These are phyloP conservation scores for Germaria angustata DNA, from an alignment of 2,888 invertebrate species.

Conservation along the genomic window DNA sequence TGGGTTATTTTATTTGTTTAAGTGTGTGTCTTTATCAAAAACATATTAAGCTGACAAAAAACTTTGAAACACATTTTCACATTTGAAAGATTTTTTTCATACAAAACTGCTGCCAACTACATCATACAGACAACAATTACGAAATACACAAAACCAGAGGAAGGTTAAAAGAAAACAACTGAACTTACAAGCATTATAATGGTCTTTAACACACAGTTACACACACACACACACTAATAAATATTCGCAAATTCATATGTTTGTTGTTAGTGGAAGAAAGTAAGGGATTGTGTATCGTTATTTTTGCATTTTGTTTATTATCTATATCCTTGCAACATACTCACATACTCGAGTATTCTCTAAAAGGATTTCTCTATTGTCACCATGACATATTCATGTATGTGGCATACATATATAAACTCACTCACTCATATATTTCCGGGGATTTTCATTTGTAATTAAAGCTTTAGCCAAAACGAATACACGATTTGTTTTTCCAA, in stretches of 20 bases:
- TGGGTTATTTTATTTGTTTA: conserved; percentile 10
- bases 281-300: conserved; percentile 23
- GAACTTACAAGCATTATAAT: conserved; percentile 46
- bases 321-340: conserved; percentile 21
- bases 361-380: conserved; percentile 57
- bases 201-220: conserved; percentile 18
- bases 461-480: conserved; percentile 71
- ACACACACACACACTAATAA: neutral
- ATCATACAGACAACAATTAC: conserved; percentile 8
- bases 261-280: neutral
- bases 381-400: conserved; percentile 61
- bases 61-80: conserved; percentile 52
- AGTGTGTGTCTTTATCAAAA: conserved; percentile 48
- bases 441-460: conserved; percentile 77
- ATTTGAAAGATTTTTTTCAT: conserved; percentile 40
- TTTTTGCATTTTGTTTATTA: conserved; percentile 47
- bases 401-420: conserved; percentile 28
- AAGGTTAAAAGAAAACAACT: conserved; percentile 59
- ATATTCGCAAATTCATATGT: neutral
- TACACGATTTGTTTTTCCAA: neutral
- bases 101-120: conserved; percentile 34
- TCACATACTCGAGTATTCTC: neutral
- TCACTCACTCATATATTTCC: conserved; percentile 58
- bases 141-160: neutral
- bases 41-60: conserved; percentile 59